Conservation (phyloP, 1,140 invertebrate genomes). For the Condylostylus longicornis region DNA sequence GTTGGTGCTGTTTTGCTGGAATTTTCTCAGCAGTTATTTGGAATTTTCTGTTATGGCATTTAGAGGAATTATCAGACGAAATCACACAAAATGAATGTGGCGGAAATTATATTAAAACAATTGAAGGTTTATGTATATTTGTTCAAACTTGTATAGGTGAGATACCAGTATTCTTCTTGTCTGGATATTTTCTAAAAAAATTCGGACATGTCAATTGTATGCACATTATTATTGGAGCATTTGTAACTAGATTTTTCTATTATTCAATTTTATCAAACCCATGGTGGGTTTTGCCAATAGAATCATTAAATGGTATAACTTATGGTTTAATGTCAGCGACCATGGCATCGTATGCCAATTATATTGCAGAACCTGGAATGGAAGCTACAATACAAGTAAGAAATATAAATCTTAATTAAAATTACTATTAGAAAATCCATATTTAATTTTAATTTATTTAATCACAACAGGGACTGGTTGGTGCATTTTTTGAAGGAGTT, state of each 20-base stretch:
- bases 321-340: constrained; percentile 79
- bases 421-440: too few relatives aligned
- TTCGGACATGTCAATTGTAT: constrained; percentile 71
- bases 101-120: constrained; percentile 50
- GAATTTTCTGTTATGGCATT: constrained; percentile 72
- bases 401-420: too few relatives aligned
- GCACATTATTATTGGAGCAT: constrained; percentile 58
- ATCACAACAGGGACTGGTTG: constrained; percentile 53
- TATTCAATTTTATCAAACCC: constrained; percentile 69
- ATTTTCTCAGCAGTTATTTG: constrained; percentile 74
- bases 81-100: constrained; percentile 30
- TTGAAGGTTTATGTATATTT: constrained; percentile 62
- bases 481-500: constrained; percentile 72
- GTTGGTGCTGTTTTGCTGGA: constrained; percentile 68
- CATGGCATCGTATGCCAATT: constrained; percentile 76
- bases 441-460: too few relatives aligned
- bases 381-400: constrained; percentile 66
- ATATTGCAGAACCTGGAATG: constrained; percentile 68
- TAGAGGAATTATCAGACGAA: constrained; percentile 48
- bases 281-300: constrained; percentile 71
- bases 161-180: constrained; percentile 75
- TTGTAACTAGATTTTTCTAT: constrained; percentile 58
- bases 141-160: constrained; percentile 78
- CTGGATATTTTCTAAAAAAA: constrained; percentile 59
- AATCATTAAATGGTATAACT: constrained; percentile 72